phyloP scores from a whole-genome alignment of 1,140 invertebrate species.

The Amphibalanus amphitrite region DNA sequence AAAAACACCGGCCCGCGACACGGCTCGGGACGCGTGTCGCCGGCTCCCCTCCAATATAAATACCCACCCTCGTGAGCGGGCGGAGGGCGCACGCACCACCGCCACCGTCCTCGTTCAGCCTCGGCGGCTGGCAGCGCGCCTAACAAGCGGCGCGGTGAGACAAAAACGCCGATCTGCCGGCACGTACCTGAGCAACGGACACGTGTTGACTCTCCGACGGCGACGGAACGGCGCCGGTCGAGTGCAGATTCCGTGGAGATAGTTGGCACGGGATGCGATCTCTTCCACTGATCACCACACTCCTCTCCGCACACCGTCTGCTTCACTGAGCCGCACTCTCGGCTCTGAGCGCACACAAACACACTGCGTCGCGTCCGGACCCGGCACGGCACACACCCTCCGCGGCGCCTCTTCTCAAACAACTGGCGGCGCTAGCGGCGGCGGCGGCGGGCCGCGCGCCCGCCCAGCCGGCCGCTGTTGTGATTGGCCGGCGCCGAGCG shows the following conservation, averaged over 20 bases:
- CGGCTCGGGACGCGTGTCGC: too few species aligned
- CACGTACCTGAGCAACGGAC: background rate
- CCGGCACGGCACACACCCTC: background rate
- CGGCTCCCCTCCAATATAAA: background rate
- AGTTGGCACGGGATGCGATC: background rate
- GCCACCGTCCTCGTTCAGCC: background rate
- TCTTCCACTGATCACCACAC: too few species aligned
- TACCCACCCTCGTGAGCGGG: background rate
- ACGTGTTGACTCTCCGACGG: background rate
- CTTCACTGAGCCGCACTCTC: too few species aligned
- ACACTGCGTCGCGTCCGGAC: too few species aligned
- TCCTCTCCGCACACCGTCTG: too few species aligned
- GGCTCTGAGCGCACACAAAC: background rate
- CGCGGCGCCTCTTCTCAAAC: background rate
- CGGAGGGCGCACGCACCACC: background rate
- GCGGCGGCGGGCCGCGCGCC: too few species aligned
- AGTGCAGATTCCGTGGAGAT: too few species aligned
- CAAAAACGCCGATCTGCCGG: background rate
- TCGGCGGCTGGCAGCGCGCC: background rate
- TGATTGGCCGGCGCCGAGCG: background rate
- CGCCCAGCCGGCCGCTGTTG: background rate
- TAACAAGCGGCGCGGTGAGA: background rate
- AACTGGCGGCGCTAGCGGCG: too few species aligned
- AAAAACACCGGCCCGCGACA: background rate
- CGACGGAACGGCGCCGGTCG: background rate